Evolutionary conservation across 2,113 vertebrate species (phyloP).

Genomic region (Syrmaticus mikado): DNA sequence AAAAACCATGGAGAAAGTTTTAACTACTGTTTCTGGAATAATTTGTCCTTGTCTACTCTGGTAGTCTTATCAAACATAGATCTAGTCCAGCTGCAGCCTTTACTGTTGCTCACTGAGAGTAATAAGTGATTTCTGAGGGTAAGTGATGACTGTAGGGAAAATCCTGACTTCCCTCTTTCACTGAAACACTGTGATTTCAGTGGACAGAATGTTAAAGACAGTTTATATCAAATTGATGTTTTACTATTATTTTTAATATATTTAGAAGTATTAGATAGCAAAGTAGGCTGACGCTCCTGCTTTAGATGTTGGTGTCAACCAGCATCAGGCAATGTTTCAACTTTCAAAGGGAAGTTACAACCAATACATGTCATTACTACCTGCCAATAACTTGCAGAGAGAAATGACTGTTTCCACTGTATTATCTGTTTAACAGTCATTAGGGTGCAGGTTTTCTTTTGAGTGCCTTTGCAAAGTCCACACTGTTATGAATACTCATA

Average conservation of each 20-base stretch:
- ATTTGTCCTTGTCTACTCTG: neutral
- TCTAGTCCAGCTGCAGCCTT: neutral
- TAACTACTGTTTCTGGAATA: constrained; percentile 9
- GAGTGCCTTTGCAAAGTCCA: neutral
- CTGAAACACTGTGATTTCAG: neutral
- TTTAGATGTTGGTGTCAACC: neutral
- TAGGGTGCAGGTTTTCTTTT: neutral
- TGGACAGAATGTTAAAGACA: neutral
- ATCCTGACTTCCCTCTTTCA: neutral
- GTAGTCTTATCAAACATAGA: neutral
- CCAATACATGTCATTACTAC: neutral
- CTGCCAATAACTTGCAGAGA: neutral
- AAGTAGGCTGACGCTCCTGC: neutral
- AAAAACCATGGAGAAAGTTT: constrained; percentile 25
- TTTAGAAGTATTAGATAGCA: neutral
- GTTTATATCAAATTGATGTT: neutral
- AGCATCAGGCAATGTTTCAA: neutral
- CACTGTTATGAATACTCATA: neutral
- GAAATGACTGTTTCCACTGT: neutral
- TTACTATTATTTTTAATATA: neutral
- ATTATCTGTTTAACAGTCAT: neutral
- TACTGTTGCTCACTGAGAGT: neutral
- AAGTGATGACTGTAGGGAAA: neutral
- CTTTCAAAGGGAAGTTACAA: neutral
- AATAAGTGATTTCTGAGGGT: neutral